Evolutionary conservation across 2,113 vertebrate species (phyloP).

Genomic region (Natator depressus): DNA sequence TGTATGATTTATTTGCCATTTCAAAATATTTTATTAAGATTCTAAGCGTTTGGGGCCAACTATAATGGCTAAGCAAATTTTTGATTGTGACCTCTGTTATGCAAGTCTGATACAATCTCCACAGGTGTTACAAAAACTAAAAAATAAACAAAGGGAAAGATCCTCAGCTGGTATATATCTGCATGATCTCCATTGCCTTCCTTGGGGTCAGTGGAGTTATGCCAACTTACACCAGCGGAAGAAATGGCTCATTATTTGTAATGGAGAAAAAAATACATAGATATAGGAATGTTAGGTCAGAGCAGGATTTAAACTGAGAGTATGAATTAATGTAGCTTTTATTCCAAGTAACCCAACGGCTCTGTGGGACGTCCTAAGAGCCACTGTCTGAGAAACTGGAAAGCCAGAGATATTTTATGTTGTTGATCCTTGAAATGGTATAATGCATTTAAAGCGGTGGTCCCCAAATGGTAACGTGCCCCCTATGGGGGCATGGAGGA

Average conservation of each 20-base stretch:
- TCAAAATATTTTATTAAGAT: neutral
- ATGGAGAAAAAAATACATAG: neutral
- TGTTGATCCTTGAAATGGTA: neutral
- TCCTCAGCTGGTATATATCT: neutral
- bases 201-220: neutral
- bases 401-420: neutral
- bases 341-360: neutral
- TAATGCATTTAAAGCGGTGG: neutral
- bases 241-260: neutral
- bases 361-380: neutral
- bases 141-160: neutral
- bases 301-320: neutral
- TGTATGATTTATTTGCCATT: neutral
- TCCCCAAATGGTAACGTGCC: no score
- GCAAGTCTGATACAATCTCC: neutral
- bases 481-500: no score
- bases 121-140: neutral
- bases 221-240: neutral
- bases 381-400: neutral
- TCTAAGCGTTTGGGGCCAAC: neutral
- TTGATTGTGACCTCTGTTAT: neutral
- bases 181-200: neutral
- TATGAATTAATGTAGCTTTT: neutral
- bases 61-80: neutral
- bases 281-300: constrained; percentile 5